These are phyloP conservation scores for Protophormia terraenovae DNA, from an alignment of 2,888 invertebrate species.

Conservation along the genomic window DNA sequence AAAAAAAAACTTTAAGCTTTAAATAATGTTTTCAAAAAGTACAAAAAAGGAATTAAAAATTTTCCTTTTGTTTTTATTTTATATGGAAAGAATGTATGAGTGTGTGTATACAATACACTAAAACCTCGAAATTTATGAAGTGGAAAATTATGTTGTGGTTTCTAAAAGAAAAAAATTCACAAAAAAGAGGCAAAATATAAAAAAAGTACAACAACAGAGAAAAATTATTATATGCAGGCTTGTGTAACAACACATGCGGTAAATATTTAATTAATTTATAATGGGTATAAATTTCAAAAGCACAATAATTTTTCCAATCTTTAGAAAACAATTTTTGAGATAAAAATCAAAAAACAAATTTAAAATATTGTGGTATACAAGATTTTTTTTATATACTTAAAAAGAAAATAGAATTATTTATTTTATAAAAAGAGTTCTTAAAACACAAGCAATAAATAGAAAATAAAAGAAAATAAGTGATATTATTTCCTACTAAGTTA, in stretches of 20 bases:
- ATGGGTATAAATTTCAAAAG: conserved; percentile 33
- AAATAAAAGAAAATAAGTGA: not conserved
- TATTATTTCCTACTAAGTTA: not conserved
- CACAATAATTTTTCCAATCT: not conserved
- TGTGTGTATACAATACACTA: conserved; percentile 5
- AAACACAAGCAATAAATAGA: not conserved
- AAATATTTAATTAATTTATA: conserved; percentile 56
- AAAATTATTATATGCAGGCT: conserved; percentile 34
- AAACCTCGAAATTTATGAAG: conserved; percentile 56
- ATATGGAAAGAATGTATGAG: conserved; percentile 7
- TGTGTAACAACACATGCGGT: conserved; percentile 50
- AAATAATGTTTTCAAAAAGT: conserved; percentile 12
- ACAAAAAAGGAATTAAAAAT: conserved; percentile 1
- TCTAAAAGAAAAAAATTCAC: conserved; percentile 10
- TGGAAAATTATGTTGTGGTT: conserved; percentile 64
- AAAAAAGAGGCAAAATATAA: not conserved
- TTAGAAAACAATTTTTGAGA: conserved; percentile 10
- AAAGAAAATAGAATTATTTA: not conserved
- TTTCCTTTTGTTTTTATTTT: conserved; percentile 24
- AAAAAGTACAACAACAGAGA: not conserved
- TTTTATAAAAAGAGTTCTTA: not conserved
- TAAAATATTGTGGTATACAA: not conserved
- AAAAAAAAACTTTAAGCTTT: conserved; percentile 25
- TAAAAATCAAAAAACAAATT: conserved; percentile 7
- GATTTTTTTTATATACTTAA: not conserved